Conservation (phyloP, 2,888 invertebrate genomes). For the Thyatira batis region DNA sequence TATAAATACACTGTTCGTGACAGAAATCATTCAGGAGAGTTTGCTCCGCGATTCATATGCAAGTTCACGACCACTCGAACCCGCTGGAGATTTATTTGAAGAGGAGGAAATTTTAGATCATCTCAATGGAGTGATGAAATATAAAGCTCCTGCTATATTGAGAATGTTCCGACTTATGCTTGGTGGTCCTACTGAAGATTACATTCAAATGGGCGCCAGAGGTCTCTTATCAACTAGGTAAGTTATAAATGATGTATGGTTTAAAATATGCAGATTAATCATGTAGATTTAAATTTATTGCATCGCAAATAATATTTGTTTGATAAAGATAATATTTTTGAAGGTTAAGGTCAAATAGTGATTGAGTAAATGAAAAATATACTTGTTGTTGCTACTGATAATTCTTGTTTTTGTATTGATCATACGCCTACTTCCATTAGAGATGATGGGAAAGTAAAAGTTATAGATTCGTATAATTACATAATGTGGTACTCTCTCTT, state of each 20-base stretch:
- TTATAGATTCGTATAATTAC: too few relatives aligned
- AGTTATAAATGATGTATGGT: constrained; percentile 10
- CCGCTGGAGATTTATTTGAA: constrained; percentile 38
- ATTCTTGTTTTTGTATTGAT: too few relatives aligned
- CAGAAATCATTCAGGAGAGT: constrained; percentile 69
- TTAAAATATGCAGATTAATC: not conserved
- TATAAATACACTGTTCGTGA: constrained; percentile 59
- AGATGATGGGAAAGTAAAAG: too few relatives aligned
- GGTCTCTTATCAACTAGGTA: constrained; percentile 53
- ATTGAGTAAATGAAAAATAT: too few relatives aligned
- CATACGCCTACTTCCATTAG: too few relatives aligned
- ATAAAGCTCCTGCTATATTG: constrained; percentile 64
- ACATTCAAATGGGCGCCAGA: constrained; percentile 46
- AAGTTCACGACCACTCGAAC: constrained; percentile 38
- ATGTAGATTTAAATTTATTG: too few relatives aligned
- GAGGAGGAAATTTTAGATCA: constrained; percentile 51
- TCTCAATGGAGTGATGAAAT: constrained; percentile 48
- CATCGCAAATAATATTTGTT: too few relatives aligned
- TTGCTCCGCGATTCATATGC: constrained; percentile 53
- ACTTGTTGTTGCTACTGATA: too few relatives aligned
- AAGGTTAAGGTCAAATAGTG: too few relatives aligned
- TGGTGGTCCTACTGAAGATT: constrained; percentile 44
- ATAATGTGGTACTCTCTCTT: too few relatives aligned
- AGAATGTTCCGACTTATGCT: constrained; percentile 54
- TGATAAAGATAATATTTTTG: too few relatives aligned